These are phyloP conservation scores for Spisula subtruncata DNA, from an alignment of 2,888 invertebrate genomes.

Conservation along the genomic window DNA sequence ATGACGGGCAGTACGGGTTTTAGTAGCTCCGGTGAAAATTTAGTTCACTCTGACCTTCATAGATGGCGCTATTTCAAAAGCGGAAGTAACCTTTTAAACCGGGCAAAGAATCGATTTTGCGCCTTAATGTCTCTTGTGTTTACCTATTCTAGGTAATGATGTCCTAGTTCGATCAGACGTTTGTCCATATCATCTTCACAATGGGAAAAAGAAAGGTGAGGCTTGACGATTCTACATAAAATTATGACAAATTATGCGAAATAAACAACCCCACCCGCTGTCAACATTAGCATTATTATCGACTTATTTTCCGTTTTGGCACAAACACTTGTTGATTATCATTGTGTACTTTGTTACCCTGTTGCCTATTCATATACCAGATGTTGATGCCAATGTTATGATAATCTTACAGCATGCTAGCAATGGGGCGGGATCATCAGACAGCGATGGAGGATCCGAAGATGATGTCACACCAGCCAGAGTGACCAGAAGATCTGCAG, in stretches of 20 bases:
- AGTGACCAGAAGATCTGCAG: conserved; percentile 71
- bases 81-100: conserved; percentile 74
- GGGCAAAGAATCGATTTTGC: conserved; percentile 71
- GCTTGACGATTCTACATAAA: neutral
- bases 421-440: conserved; percentile 60
- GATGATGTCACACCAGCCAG: conserved; percentile 64
- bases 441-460: conserved; percentile 70
- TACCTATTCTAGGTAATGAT: neutral
- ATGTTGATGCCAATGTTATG: neutral
- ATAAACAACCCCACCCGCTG: conserved; percentile 31
- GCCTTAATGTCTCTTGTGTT: conserved; percentile 47
- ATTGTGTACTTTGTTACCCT: neutral
- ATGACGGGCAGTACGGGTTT: neutral
- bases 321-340: neutral
- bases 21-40: neutral
- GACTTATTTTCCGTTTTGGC: neutral
- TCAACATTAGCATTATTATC: conserved; percentile 22
- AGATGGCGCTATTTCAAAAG: conserved; percentile 65
- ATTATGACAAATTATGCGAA: neutral
- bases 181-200: neutral
- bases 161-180: neutral
- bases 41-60: conserved; percentile 18
- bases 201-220: conserved; percentile 43
- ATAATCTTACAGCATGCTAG: conserved; percentile 36
- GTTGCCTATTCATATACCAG: neutral